Conservation (phyloP, 2,888 invertebrate genomes). For the Nymphalis polychloros region DNA sequence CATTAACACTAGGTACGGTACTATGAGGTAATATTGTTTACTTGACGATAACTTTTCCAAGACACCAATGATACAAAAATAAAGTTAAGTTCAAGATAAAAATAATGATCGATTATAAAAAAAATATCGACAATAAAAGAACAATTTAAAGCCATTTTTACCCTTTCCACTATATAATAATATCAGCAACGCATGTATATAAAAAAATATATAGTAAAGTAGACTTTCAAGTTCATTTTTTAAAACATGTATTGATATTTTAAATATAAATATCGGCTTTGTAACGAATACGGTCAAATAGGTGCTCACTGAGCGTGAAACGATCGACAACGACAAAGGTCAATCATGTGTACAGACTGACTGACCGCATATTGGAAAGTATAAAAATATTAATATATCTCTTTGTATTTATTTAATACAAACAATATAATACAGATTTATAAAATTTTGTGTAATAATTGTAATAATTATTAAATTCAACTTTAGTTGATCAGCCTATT, state of each 20-base stretch:
- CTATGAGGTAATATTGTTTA: constrained; percentile 13
- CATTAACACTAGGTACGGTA: not conserved
- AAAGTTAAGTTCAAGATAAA: not conserved
- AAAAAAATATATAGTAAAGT: constrained; percentile 3
- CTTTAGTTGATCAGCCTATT: too few species aligned
- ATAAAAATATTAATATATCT: constrained; percentile 42
- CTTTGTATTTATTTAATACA: not conserved
- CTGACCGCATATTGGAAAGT: constrained; percentile 55
- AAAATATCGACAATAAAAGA: not conserved
- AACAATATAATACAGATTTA: too few species aligned
- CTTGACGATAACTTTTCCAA: not conserved
- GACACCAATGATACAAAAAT: too few species aligned
- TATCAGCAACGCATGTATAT: not conserved
- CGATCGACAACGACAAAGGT: constrained; percentile 55
- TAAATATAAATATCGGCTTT: constrained; percentile 49
- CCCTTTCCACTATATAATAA: constrained; percentile 8
- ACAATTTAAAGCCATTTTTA: too few species aligned
- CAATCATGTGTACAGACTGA: constrained; percentile 56
- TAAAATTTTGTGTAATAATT: not conserved
- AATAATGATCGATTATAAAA: not conserved
- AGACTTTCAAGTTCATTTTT: constrained; percentile 26
- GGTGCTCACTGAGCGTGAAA: constrained; percentile 63
- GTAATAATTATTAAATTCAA: too few species aligned
- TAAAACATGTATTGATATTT: constrained; percentile 41
- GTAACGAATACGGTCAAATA: constrained; percentile 60